A percentile compares a stretch with the other conserved stretches of the same genome.
Conservation (phyloP, 1,140 invertebrate species). For the Luehdorfia chinensis region DNA sequence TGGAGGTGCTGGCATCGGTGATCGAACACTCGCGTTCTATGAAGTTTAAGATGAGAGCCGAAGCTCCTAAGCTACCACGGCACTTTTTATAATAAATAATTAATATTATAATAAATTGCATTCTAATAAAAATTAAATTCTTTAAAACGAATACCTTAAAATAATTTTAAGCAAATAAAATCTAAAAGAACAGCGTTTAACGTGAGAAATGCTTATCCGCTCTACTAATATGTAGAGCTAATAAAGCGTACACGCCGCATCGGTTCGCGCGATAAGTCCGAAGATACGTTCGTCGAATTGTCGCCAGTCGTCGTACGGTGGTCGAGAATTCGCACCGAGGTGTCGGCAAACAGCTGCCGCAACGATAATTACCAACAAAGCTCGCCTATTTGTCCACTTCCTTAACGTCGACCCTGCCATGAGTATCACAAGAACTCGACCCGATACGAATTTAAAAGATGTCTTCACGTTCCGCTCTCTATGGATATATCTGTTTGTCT, state of each 20-base stretch:
- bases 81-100: too few relatives aligned
- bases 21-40: too few relatives aligned
- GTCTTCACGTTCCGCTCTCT: not conserved
- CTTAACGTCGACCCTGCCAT: constrained; percentile 36
- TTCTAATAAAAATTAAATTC: too few relatives aligned
- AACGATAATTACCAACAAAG: constrained; percentile 68
- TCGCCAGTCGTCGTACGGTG: constrained; percentile 56
- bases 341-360: constrained; percentile 65
- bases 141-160: too few relatives aligned
- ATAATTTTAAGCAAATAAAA: not conserved
- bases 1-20: too few relatives aligned
- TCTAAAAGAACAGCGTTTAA: constrained; percentile 24
- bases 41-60: too few relatives aligned
- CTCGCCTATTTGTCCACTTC: constrained; percentile 46
- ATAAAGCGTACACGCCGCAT: constrained; percentile 35
- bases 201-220: constrained; percentile 36
- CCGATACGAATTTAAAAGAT: constrained; percentile 14
- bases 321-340: constrained; percentile 69
- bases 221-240: constrained; percentile 37
- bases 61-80: too few relatives aligned
- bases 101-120: too few relatives aligned
- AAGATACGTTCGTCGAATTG: constrained; percentile 60
- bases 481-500: too few relatives aligned
- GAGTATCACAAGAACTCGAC: not conserved
- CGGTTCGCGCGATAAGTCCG: constrained; percentile 38